Evolutionary conservation across 2,888 invertebrate genomes (phyloP).

Genomic region (Xestia c-nigrum): DNA sequence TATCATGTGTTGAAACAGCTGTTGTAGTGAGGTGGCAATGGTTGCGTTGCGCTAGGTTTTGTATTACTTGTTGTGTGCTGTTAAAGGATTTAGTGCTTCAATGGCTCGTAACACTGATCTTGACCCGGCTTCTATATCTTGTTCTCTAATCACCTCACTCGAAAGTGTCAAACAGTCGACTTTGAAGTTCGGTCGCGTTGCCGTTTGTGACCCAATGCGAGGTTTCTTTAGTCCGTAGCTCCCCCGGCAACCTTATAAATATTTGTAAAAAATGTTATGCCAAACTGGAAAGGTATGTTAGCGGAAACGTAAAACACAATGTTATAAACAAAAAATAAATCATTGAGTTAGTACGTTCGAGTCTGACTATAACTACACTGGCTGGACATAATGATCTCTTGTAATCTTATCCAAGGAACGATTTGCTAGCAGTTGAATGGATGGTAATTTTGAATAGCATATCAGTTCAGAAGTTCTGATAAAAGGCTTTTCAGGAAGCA

Average conservation of each 20-base stretch:
- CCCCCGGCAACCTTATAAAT: background rate
- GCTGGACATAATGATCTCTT: background rate
- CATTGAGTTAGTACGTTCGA: background rate
- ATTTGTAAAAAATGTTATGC: background rate
- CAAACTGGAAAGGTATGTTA: background rate
- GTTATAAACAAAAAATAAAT: background rate
- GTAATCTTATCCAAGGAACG: background rate
- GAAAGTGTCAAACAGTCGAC: background rate
- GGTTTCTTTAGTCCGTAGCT: background rate
- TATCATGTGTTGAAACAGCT: slow-evolving; percentile 15
- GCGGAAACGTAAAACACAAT: no score
- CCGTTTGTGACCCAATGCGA: background rate
- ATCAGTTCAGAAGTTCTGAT: no score
- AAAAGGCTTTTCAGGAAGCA: background rate
- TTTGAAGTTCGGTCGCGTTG: background rate
- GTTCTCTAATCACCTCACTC: background rate
- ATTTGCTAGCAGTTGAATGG: background rate
- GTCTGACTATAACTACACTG: background rate
- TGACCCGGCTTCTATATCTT: slow-evolving; percentile 2
- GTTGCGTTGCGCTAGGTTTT: background rate
- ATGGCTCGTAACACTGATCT: background rate
- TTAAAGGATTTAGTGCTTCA: slow-evolving; percentile 4
- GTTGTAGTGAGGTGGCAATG: slow-evolving; percentile 13
- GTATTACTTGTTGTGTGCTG: background rate
- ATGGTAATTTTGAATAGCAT: background rate